These are phyloP conservation scores for Ahaetulla prasina DNA, from an alignment of 2,113 vertebrate genomes.

Conservation along the genomic window DNA sequence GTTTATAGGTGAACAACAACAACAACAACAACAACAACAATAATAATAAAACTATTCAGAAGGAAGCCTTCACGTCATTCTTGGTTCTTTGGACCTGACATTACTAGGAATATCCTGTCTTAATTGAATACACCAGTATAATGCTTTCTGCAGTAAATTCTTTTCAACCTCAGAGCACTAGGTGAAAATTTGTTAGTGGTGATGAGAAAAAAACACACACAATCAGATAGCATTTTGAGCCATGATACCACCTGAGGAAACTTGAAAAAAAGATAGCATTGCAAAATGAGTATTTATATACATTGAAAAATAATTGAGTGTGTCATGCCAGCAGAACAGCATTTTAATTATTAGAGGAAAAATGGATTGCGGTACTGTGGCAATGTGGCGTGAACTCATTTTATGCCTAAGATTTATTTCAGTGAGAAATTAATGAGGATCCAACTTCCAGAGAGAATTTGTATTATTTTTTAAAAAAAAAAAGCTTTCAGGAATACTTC, in stretches of 20 bases:
- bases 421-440: slow-evolving; percentile 53
- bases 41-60: not conserved
- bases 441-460: slow-evolving; percentile 49
- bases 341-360: slow-evolving; percentile 58
- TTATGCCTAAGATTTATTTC: slow-evolving; percentile 50
- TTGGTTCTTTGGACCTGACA: not conserved
- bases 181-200: slow-evolving; percentile 38
- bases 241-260: not conserved
- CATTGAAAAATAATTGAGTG: slow-evolving; percentile 57
- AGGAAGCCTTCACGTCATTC: not conserved
- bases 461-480: not conserved
- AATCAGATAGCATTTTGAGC: slow-evolving; percentile 37
- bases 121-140: slow-evolving; percentile 25
- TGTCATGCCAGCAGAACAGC: slow-evolving; percentile 48
- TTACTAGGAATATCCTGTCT: slow-evolving; percentile 1
- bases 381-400: slow-evolving; percentile 40
- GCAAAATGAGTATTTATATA: slow-evolving; percentile 48
- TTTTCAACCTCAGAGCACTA: slow-evolving; percentile 37
- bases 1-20: not conserved
- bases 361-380: slow-evolving; percentile 46
- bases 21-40: not conserved
- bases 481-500: slow-evolving; percentile 47
- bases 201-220: slow-evolving; percentile 20
- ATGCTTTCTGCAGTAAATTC: not conserved
- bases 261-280: slow-evolving; percentile 21